Conservation (phyloP, 2,113 vertebrate species). For the Scartelaos histophorus region DNA sequence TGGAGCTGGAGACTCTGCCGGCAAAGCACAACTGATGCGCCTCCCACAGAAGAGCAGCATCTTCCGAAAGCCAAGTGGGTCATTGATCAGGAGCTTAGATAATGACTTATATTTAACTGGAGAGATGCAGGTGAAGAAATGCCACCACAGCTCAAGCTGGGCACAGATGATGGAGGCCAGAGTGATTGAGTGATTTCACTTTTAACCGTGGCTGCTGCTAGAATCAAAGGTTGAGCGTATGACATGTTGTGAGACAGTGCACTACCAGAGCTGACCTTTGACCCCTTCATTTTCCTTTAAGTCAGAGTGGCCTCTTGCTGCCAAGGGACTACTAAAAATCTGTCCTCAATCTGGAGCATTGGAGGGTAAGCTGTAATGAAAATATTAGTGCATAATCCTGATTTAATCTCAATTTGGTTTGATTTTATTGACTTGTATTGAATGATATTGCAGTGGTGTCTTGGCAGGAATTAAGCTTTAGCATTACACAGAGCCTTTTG, state of each 20-base stretch:
- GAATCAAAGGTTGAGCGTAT: slow-evolving; percentile 18
- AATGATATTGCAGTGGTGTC: slow-evolving; percentile 20
- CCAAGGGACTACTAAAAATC: slow-evolving; percentile 10
- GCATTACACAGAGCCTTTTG: slow-evolving; percentile 59
- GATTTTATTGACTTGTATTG: slow-evolving; percentile 18
- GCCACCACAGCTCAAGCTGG: slow-evolving; percentile 27
- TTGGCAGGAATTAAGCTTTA: slow-evolving; percentile 45
- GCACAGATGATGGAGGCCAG: neutral
- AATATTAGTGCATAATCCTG: slow-evolving; percentile 6
- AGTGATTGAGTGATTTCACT: neutral
- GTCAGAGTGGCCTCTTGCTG: slow-evolving; percentile 35
- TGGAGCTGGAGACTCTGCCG: slow-evolving; percentile 58
- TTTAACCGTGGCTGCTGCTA: neutral
- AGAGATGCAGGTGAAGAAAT: slow-evolving; percentile 39
- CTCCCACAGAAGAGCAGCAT: slow-evolving; percentile 61
- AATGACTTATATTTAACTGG: slow-evolving; percentile 64
- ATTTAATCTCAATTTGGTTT: slow-evolving; percentile 15
- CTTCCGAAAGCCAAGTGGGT: slow-evolving; percentile 69
- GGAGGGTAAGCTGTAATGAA: slow-evolving; percentile 3
- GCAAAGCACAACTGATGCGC: slow-evolving; percentile 63
- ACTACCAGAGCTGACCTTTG: slow-evolving; percentile 23
- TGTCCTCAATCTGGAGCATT: slow-evolving; percentile 4
- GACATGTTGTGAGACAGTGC: slow-evolving; percentile 31
- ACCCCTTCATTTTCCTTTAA: slow-evolving; percentile 34
- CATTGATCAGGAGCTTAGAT: slow-evolving; percentile 67